Evolutionary conservation across 1,140 invertebrate species (phyloP).

Genomic region (Polypedilum pembai): DNA sequence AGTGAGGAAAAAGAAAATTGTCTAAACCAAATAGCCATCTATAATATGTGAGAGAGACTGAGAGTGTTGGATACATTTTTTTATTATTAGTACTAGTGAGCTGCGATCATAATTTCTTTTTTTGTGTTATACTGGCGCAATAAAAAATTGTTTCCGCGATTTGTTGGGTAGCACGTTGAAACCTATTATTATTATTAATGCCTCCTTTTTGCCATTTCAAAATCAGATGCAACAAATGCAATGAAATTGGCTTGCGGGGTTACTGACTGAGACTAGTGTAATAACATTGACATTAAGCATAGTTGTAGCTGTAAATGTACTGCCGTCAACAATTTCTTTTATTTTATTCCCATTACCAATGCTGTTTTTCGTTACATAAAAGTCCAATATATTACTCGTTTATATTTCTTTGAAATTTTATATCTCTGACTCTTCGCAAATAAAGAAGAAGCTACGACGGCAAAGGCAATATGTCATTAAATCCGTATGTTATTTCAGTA

Average conservation of each 20-base stretch:
- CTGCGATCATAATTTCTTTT: constrained; percentile 1
- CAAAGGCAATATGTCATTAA: no score
- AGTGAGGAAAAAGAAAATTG: background rate
- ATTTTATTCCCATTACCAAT: background rate
- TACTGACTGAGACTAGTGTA: constrained; percentile 1
- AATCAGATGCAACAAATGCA: constrained; percentile 16
- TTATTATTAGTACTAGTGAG: background rate
- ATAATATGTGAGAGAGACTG: no score
- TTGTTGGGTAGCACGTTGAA: background rate
- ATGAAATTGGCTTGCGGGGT: background rate
- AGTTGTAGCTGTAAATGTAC: constrained; percentile 15
- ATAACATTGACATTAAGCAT: constrained; percentile 26
- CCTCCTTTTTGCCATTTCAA: background rate
- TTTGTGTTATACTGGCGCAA: background rate
- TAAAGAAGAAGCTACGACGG: no score
- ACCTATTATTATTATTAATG: background rate
- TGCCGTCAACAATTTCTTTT: constrained; percentile 5
- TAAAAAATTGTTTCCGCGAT: constrained; percentile 8
- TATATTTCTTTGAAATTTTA: no score
- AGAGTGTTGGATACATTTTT: background rate
- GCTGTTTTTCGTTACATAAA: constrained; percentile 1
- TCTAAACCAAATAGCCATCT: background rate
- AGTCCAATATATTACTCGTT: background rate
- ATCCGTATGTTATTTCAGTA: no score
- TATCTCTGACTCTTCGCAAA: no score